phyloP scores from a whole-genome alignment of 2,797 vertebrate genomes.

The Bufotes viridis region DNA sequence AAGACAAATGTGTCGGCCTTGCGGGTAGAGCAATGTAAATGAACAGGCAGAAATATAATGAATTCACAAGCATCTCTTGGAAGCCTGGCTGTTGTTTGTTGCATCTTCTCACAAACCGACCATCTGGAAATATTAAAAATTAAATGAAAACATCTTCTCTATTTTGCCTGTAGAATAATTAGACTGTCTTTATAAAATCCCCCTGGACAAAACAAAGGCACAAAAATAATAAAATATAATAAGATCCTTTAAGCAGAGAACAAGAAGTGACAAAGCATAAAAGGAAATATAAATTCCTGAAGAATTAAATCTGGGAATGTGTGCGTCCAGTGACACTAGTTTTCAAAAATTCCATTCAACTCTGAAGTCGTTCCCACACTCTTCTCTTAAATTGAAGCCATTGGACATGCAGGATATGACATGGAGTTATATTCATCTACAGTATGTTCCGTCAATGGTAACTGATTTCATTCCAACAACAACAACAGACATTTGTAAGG shows the following conservation, averaged over 20 bases:
- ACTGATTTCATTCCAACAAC: too few relatives aligned
- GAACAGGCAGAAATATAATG: not conserved
- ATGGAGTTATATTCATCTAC: not conserved
- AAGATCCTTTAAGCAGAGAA: not conserved
- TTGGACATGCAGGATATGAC: not conserved
- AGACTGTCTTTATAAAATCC: not conserved
- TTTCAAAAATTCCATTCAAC: not conserved
- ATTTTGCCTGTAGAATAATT: conserved; percentile 43
- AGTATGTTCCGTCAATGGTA: not conserved
- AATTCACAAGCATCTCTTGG: not conserved
- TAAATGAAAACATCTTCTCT: conserved; percentile 46
- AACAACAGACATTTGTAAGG: too few relatives aligned
- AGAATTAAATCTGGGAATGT: not conserved
- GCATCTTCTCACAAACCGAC: conserved; percentile 7
- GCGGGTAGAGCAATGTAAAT: not conserved
- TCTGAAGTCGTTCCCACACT: not conserved
- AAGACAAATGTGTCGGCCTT: not conserved
- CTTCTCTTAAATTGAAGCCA: not conserved
- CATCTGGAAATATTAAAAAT: conserved; percentile 58
- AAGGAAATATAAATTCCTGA: not conserved
- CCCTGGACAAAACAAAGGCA: conserved; percentile 12
- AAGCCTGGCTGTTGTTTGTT: conserved; percentile 17
- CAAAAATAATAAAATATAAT: conserved; percentile 31
- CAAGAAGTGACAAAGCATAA: conserved; percentile 13
- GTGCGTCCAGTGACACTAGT: too few relatives aligned